phyloP scores from a whole-genome alignment of 2,797 vertebrate species.

The Micromesistius poutassou region DNA sequence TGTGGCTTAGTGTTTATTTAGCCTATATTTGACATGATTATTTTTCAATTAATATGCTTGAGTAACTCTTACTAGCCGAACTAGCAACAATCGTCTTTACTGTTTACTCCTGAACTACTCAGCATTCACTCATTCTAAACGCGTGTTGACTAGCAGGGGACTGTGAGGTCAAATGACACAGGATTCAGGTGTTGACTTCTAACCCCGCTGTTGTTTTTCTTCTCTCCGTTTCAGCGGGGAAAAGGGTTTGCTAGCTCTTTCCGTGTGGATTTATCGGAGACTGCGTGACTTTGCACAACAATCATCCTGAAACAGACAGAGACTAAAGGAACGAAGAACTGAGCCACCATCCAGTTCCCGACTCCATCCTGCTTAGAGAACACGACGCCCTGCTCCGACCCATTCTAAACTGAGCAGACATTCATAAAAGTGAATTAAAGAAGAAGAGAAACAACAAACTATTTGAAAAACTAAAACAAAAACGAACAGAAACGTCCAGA shows the following conservation, averaged over 20 bases:
- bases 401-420: slow-evolving; percentile 21
- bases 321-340: slow-evolving; percentile 36
- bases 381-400: slow-evolving; percentile 17
- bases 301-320: slow-evolving; percentile 38
- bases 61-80: background rate
- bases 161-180: background rate
- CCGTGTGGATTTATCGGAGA: slow-evolving; percentile 91
- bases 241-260: slow-evolving; percentile 99
- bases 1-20: slow-evolving; percentile 4
- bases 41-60: background rate
- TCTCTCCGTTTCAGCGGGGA: slow-evolving; percentile 81
- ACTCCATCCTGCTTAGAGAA: slow-evolving; percentile 82
- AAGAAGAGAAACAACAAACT: slow-evolving; percentile 14
- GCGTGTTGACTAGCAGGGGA: background rate
- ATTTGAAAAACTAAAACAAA: slow-evolving; percentile 7
- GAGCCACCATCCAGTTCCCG: slow-evolving; percentile 80
- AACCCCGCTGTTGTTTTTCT: slow-evolving; percentile 30
- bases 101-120: background rate
- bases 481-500: background rate
- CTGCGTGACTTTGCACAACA: slow-evolving; percentile 96
- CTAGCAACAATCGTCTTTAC: background rate
- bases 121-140: slow-evolving; percentile 12
- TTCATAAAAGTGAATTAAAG: background rate
- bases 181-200: slow-evolving; percentile 12
- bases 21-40: background rate